Evolutionary conservation across 1,140 invertebrate species (phyloP).

Genomic region (Drepana arcuata): DNA sequence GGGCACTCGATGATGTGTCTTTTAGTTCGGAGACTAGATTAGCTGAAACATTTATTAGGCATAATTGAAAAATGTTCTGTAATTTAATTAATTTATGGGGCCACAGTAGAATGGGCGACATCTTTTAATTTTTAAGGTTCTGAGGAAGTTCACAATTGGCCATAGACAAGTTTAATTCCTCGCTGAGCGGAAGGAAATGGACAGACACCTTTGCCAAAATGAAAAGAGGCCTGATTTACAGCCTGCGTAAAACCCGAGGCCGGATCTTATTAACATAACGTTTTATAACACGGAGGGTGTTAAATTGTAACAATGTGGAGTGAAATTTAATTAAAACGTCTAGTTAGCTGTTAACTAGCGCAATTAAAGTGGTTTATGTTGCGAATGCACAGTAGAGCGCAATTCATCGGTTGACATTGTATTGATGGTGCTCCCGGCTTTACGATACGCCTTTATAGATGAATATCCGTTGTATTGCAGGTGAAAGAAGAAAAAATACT

Average conservation of each 20-base stretch:
- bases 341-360: constrained; percentile 40
- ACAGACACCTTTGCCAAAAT: constrained; percentile 55
- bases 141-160: constrained; percentile 30
- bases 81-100: no score
- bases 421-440: no score
- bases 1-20: no score
- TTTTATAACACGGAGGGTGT: constrained; percentile 55
- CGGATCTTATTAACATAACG: constrained; percentile 67
- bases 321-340: constrained; percentile 65
- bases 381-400: constrained; percentile 9
- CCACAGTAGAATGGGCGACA: no score
- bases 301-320: constrained; percentile 62
- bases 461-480: no score
- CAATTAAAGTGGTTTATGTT: constrained; percentile 19
- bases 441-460: no score
- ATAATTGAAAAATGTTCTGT: no score
- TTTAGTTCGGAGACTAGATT: no score
- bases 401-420: no score
- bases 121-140: constrained; percentile 11
- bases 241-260: constrained; percentile 41
- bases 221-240: constrained; percentile 64
- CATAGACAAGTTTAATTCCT: constrained; percentile 51
- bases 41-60: no score
- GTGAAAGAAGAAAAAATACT: no score
- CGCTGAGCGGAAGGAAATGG: constrained; percentile 47